Base-by-base conservation (phyloP, 2,888 invertebrate species). In the Volucella inanis region DNA sequence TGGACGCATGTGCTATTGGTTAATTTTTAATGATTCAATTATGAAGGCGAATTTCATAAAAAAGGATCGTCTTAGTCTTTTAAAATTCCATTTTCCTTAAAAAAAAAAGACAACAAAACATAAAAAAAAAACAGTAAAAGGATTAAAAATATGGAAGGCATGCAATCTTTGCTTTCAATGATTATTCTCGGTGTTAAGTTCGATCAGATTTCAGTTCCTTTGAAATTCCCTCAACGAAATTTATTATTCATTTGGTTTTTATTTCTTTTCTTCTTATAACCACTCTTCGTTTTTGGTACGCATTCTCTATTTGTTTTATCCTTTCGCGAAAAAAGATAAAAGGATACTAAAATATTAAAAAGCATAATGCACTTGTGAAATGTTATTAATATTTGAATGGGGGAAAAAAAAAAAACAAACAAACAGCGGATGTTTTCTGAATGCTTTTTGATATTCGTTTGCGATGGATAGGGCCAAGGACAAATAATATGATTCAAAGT, bases 321-420 rank as follows among this genome's bases (percentile, higher is more conserved):
- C 22, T 41, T 4, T 11, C 15, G 10, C 39, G 49, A 49, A 47
- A 61, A 3, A 52, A 10, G 12, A 61, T 2, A n/a, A 54, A 6
- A 50, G 15, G 22, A 65, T 15, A 10, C 57, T 75, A 41, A 65
- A 75, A 65, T 75, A 75, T 65, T 65, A 57, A 75, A 62, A 65
- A 41, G 49, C 65, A 75, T 75, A 65, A 75, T 65, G 74, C 64
- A 65, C 64, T 75, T 65, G 55, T 52, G 64, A 75, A 65, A 75
- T 57, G 14, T 1, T 57, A 57, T 75, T 65, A 65, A 65, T 55
- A 65, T 57, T 75, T 72, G 31, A 61, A 49, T 47, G 47, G 9
- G 50, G 50, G 22, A 52, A 38, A 39, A 43, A 61, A 18, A 31
- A 45, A n/a, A 50, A 18, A 39, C 22, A 0, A 50, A 18, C 18